Conservation (phyloP, 1,140 invertebrate genomes). For the Achatina immaculata region DNA sequence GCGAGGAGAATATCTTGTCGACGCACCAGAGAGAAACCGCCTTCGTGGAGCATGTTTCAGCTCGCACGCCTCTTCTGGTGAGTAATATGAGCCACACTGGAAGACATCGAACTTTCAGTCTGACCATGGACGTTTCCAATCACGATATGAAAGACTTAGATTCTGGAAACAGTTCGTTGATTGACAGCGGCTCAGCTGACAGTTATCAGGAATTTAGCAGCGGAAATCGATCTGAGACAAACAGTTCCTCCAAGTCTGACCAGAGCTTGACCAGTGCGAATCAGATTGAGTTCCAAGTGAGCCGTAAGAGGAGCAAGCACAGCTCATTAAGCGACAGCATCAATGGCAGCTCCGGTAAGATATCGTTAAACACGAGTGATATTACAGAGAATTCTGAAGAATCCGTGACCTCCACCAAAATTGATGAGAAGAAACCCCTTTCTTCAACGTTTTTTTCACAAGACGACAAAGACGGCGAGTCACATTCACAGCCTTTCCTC, state of each 20-base stretch:
- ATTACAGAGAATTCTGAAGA: background rate
- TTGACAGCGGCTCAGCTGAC: slow-evolving; percentile 23
- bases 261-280: slow-evolving; percentile 5
- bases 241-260: slow-evolving; percentile 9
- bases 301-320: background rate
- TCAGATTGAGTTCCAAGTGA: background rate
- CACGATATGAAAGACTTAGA: background rate
- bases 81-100: background rate
- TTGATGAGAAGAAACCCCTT: too few relatives aligned
- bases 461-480: background rate
- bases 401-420: too few relatives aligned
- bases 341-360: background rate
- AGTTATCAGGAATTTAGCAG: background rate
- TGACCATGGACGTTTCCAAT: slow-evolving; percentile 17
- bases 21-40: background rate
- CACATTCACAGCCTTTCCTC: background rate
- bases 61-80: background rate
- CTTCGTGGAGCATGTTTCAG: background rate
- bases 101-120: slow-evolving; percentile 12
- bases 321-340: background rate
- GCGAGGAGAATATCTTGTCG: background rate
- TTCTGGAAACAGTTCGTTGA: slow-evolving; percentile 27
- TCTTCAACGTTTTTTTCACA: background rate
- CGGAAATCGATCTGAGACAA: background rate
- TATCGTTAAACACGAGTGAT: background rate